Evolutionary conservation across 2,888 invertebrate species (phyloP).

Genomic region (Noctua janthina): DNA sequence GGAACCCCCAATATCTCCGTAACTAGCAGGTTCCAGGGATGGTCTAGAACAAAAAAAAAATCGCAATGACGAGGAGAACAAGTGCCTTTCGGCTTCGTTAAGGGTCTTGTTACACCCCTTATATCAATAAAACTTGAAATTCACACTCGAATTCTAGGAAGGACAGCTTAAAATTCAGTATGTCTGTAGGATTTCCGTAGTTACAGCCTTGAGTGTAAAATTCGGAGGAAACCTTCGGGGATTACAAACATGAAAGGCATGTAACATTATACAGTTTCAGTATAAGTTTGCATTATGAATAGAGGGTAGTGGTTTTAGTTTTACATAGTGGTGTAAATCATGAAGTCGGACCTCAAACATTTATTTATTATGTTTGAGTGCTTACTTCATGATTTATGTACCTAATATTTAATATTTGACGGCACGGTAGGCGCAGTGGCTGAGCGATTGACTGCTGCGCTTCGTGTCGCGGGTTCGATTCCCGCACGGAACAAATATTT

Average conservation of each 20-base stretch:
- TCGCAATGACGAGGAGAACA: no score
- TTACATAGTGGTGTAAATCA: no score
- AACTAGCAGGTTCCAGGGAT: no score
- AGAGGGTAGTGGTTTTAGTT: slow-evolving; percentile 8
- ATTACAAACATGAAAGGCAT: slow-evolving; percentile 10
- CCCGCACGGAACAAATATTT: no score
- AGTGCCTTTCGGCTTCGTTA: no score
- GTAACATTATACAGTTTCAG: slow-evolving; percentile 26
- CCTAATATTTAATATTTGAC: not conserved
- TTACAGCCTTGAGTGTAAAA: not conserved
- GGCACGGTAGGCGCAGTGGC: no score
- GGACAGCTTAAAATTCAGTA: not conserved
- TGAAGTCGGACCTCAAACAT: no score
- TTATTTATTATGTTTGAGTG: not conserved
- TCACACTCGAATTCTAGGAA: not conserved
- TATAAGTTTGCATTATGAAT: slow-evolving; percentile 14
- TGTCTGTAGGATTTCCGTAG: not conserved
- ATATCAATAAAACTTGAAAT: not conserved
- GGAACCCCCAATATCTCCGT: no score
- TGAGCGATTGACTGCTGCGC: no score
- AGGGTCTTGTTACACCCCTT: no score
- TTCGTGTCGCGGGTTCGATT: no score
- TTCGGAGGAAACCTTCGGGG: not conserved
- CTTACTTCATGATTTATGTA: not conserved
- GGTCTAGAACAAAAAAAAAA: no score